Conservation (phyloP, 2,113 vertebrate species). For the Lophius piscatorius region DNA sequence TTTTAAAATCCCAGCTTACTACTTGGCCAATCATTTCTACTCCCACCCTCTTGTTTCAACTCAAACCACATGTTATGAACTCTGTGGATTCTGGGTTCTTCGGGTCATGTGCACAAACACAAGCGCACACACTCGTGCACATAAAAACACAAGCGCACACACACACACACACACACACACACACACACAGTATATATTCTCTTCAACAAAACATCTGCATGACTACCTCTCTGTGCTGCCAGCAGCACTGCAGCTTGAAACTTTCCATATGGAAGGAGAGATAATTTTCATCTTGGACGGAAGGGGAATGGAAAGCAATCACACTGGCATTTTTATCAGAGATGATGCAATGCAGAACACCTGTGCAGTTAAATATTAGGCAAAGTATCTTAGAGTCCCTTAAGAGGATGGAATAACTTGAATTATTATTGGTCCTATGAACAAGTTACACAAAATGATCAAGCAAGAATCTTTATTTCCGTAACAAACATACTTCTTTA, state of each 20-base stretch:
- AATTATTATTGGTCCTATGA: constrained; percentile 6
- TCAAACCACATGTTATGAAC: constrained; percentile 60
- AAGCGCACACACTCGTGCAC: too few relatives aligned
- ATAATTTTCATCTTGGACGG: constrained; percentile 52
- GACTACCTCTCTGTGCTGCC: constrained; percentile 39
- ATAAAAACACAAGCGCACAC: too few relatives aligned
- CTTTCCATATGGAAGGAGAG: constrained; percentile 58
- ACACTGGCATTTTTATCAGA: constrained; percentile 48
- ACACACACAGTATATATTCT: too few relatives aligned
- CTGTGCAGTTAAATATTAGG: constrained; percentile 13
- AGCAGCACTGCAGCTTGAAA: constrained; percentile 68
- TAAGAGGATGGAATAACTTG: constrained; percentile 2
- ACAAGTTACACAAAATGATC: constrained; percentile 25
- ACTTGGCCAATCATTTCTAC: constrained; percentile 26
- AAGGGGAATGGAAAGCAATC: constrained; percentile 64
- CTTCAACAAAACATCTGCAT: too few relatives aligned
- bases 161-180: too few relatives aligned
- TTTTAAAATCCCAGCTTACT: constrained; percentile 50
- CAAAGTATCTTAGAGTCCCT: constrained; percentile 4
- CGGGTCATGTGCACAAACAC: not conserved
- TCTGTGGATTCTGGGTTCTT: constrained; percentile 22
- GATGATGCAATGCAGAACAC: constrained; percentile 46
- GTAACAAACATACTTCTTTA: constrained; percentile 51
- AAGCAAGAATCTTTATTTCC: constrained; percentile 49
- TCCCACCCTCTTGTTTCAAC: constrained; percentile 38